phyloP scores from a whole-genome alignment of 37 sponge, comb jelly and placozoan species.

The Mnemiopsis leidyi region DNA sequence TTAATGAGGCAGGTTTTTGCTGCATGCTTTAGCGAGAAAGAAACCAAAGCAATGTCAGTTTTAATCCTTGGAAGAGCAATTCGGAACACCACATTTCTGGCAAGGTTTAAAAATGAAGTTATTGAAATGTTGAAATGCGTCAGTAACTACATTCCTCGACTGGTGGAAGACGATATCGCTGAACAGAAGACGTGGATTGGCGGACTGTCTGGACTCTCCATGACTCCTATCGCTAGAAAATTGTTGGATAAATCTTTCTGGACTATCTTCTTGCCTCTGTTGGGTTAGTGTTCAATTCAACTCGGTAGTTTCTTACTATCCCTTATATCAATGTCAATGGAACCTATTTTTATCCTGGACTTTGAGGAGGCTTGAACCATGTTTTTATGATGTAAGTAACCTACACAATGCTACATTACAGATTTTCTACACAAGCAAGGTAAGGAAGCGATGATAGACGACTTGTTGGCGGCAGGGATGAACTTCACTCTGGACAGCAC shows the following conservation, averaged over 20 bases:
- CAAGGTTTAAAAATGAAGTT: not conserved
- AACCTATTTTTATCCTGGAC: no score
- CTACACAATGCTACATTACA: no score
- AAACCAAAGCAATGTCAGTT: conserved; percentile 28
- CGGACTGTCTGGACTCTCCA: conserved; percentile 30
- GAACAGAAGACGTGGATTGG: conserved; percentile 59
- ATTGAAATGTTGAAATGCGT: not conserved
- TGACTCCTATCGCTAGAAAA: conserved; percentile 16
- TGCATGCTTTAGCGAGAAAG: not conserved
- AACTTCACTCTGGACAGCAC: conserved; percentile 47
- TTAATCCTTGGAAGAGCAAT: conserved; percentile 27
- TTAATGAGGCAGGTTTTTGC: not conserved
- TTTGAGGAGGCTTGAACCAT: no score
- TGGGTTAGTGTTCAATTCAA: conserved; percentile 6
- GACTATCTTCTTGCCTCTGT: conserved; percentile 30
- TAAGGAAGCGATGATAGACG: conserved; percentile 35
- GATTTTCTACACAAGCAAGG: conserved; percentile 22
- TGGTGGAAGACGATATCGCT: conserved; percentile 26
- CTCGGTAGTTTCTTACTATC: no score
- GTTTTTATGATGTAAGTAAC: no score
- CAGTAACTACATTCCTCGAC: not conserved
- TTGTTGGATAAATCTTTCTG: conserved; percentile 16
- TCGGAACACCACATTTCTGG: not conserved
- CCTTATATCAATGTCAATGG: no score
- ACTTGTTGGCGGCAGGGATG: conserved; percentile 39